These are phyloP conservation scores for Intellagama lesueurii DNA, from an alignment of 2,797 vertebrate species.

Conservation along the genomic window DNA sequence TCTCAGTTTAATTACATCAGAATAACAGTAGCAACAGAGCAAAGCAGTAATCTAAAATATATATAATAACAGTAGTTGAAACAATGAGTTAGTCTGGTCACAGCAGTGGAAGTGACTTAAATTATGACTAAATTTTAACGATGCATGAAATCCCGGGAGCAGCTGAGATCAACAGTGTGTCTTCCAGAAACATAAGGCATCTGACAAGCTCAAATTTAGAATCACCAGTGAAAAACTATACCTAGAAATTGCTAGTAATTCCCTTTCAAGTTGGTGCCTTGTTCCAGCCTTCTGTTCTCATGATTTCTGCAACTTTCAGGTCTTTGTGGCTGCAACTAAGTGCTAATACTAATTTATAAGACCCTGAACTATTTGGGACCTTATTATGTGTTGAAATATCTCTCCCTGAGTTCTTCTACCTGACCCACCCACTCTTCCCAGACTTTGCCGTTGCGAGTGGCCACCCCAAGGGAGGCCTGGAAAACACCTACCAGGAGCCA, in stretches of 20 bases:
- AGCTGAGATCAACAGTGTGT: not conserved
- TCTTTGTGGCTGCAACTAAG: not conserved
- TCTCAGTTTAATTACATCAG: not conserved
- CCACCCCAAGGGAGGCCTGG: no score
- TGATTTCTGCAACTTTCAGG: not conserved
- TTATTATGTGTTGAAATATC: no score
- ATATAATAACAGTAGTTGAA: not conserved
- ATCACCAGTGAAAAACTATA: not conserved
- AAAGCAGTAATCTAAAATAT: not conserved
- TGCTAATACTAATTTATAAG: no score
- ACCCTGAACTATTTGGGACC: no score
- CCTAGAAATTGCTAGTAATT: not conserved
- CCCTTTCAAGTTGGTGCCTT: not conserved
- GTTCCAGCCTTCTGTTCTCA: not conserved
- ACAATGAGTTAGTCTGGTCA: not conserved
- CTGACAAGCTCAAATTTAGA: not conserved
- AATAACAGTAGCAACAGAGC: not conserved
- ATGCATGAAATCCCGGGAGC: not conserved
- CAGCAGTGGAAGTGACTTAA: not conserved
- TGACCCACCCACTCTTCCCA: no score
- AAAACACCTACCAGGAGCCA: no score
- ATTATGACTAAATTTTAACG: not conserved
- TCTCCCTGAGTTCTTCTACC: no score
- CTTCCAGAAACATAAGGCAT: not conserved
- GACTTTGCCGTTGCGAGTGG: no score